Conservation (phyloP, 2,888 invertebrate species). For the Toxonevra muliebris region DNA sequence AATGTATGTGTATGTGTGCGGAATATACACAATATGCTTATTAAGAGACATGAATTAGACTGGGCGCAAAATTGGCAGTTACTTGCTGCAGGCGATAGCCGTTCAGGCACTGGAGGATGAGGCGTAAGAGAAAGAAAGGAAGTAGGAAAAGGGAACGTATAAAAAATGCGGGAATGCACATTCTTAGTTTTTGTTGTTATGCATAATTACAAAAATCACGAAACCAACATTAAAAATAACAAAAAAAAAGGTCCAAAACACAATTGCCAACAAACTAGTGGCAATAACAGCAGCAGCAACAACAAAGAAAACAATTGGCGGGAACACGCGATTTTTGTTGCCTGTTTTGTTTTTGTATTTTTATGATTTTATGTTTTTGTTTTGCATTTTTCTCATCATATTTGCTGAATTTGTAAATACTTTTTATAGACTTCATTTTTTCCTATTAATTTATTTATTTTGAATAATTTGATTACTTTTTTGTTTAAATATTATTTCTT, state of each 20-base stretch:
- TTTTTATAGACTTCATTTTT: not conserved
- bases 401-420: conserved; percentile 14
- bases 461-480: too few species aligned
- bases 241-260: conserved; percentile 36
- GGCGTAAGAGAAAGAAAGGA: not conserved
- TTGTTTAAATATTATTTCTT: too few species aligned
- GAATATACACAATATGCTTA: conserved; percentile 26
- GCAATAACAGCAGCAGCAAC: conserved; percentile 30
- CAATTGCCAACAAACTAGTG: conserved; percentile 45
- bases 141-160: not conserved
- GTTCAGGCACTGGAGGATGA: conserved; percentile 20
- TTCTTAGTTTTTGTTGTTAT: conserved; percentile 14
- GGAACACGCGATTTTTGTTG: conserved; percentile 36
- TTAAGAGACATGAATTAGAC: conserved; percentile 32
- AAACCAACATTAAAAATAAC: conserved; percentile 44
- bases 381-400: not conserved
- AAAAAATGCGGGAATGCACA: conserved; percentile 25
- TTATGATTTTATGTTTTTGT: conserved; percentile 1
- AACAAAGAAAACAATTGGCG: conserved; percentile 37
- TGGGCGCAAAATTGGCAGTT: conserved; percentile 32
- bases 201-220: conserved; percentile 60
- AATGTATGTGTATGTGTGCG: not conserved
- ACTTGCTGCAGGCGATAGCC: not conserved
- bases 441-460: too few species aligned
- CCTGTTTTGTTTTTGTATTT: conserved; percentile 30